Base-by-base conservation (phyloP, 2,888 invertebrate species). In the Thymelicus sylvestris region DNA sequence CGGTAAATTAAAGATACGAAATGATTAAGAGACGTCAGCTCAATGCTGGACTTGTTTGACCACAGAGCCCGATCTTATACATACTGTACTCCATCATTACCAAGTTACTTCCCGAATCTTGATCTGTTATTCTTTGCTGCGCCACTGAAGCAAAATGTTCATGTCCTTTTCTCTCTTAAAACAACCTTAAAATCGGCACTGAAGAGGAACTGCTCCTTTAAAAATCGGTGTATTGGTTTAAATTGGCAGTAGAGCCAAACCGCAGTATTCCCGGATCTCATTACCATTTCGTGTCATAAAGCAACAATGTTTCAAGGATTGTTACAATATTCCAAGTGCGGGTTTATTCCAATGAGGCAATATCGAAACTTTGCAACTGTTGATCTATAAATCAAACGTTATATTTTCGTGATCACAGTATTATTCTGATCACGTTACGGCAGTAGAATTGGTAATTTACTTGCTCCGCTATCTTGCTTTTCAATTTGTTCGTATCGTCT, bases 271-370 rank as follows among this genome's bases (percentile, higher is more conserved):
- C 41, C 44, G 19, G 57, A 47, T 44, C 41, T 55, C 31, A 31
- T 57, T n/a, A 8, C 44, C 19, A 44, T 47, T 66, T 47, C 47
- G 13, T 66, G 24, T 57, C 24, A 52, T 12, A 38, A 50, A 57
- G n/a, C 13, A 57, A 66, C 57, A 66, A 60, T 60, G 39, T 19
- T 48, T 38, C 47, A 48, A 67, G 13, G 0, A 19, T 48, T 48
- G 19, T 39, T 39, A 48, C 59, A 66, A 66, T 59, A 19, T 60
- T 57, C 48, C 60, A 48, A 60, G 67, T 60, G 48, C 39, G 24
- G 44, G 60, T 67, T 66, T 67, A 67, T 67, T 67, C 67, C 47
- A 61, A 67, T 67, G 61, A 61, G 61, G 61, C 67, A 19, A 31
- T 60, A 67, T 41, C 24, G 24, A 67, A 67, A 52, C 61, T 67